Percentiles rank a stretch among this genome's conserved stretches.
Conservation (phyloP, 1,140 invertebrate species). For the Brachionus paranguensis region DNA sequence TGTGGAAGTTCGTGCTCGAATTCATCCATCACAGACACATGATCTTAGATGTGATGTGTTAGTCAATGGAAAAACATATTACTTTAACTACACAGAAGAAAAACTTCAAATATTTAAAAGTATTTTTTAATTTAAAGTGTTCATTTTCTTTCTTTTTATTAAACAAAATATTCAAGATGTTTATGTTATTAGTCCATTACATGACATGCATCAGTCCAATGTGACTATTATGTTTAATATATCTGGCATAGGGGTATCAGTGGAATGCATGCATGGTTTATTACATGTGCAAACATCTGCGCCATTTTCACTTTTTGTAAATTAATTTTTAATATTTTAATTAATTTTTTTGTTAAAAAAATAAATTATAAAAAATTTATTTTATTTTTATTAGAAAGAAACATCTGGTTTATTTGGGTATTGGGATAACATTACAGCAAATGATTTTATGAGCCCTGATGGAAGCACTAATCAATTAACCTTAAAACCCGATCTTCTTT, state of each 20-base stretch:
- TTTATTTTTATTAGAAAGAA: constrained; percentile 26
- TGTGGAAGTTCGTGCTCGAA: constrained; percentile 30
- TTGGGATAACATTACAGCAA: constrained; percentile 40
- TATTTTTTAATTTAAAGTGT: not conserved
- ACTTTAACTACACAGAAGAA: constrained; percentile 36
- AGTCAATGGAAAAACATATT: constrained; percentile 40
- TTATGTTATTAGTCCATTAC: constrained; percentile 31
- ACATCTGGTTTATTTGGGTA: constrained; percentile 38
- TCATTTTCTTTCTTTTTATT: not conserved
- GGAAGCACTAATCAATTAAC: constrained; percentile 38
- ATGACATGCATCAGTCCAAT: constrained; percentile 24
- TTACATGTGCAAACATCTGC: constrained; percentile 31
- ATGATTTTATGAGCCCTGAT: constrained; percentile 39
- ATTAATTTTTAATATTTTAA: not conserved
- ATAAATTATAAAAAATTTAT: too few species aligned
- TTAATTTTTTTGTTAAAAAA: not conserved
- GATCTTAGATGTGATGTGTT: constrained; percentile 16
- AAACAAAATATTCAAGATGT: not conserved
- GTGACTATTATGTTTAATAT: constrained; percentile 40
- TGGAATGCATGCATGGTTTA: constrained; percentile 34
- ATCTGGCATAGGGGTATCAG: constrained; percentile 21
- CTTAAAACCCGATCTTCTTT: constrained; percentile 14
- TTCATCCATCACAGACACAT: constrained; percentile 31
- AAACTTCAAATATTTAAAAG: constrained; percentile 40
- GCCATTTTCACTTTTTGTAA: constrained; percentile 36